Percentiles rank a stretch among this genome's conserved stretches.
Evolutionary conservation across 2,888 invertebrate genomes (phyloP).

Genomic region (Elegia similella): DNA sequence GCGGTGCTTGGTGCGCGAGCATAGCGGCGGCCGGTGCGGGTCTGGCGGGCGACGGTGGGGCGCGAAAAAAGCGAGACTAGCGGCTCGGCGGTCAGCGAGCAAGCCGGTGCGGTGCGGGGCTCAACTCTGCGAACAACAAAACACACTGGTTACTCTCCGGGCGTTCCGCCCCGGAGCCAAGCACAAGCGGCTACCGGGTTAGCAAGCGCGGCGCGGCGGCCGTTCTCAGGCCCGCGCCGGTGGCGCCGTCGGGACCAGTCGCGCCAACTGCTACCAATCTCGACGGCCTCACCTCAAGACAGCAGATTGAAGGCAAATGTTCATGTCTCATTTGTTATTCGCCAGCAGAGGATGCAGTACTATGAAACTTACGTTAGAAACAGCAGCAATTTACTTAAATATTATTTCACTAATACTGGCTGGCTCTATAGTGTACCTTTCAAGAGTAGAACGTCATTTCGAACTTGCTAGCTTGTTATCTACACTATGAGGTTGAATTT

Average conservation of each 20-base stretch:
- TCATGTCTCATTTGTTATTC: conserved; percentile 51
- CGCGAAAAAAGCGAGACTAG: conserved; percentile 80
- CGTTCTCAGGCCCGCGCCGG: conserved; percentile 56
- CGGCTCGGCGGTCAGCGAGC: conserved; percentile 80
- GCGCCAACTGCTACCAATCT: conserved; percentile 22
- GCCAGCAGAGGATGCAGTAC: conserved; percentile 48
- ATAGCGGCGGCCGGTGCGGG: conserved; percentile 70
- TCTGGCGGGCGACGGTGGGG: conserved; percentile 73
- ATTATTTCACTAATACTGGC: conserved; percentile 41
- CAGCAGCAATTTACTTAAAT: conserved; percentile 45
- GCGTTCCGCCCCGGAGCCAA: conserved; percentile 74
- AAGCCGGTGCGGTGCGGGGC: conserved; percentile 80
- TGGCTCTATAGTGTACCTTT: conserved; percentile 40
- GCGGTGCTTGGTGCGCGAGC: conserved; percentile 79
- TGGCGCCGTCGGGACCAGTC: conserved; percentile 24
- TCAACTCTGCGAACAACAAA: conserved; percentile 83
- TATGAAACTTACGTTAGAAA: conserved; percentile 48
- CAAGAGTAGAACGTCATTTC: conserved; percentile 42
- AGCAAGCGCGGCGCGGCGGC: conserved; percentile 69
- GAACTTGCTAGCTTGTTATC: conserved; percentile 45
- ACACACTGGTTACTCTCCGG: conserved; percentile 80
- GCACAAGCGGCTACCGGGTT: conserved; percentile 80
- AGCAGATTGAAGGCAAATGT: conserved; percentile 48
- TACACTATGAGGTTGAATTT: background rate
- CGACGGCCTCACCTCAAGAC: conserved; percentile 27